phyloP scores from a whole-genome alignment of 2,797 vertebrate genomes.

The Parauchenoglanis ngamensis region DNA sequence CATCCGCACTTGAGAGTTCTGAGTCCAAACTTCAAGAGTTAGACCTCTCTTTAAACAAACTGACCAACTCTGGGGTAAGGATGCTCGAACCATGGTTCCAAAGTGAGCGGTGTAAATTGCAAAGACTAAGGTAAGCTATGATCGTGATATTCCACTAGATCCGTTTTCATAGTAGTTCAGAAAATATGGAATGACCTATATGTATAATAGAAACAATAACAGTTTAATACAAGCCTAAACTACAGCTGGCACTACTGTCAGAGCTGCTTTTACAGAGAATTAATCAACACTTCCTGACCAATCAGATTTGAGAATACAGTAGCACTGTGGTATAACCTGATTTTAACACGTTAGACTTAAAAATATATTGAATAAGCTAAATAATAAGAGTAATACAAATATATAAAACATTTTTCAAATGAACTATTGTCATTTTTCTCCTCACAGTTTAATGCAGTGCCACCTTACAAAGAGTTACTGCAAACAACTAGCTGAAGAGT shows the following conservation, averaged over 20 bases:
- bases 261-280: too few relatives aligned
- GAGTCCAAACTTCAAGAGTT: conserved; percentile 12
- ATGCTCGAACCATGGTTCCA: neutral
- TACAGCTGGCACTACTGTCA: too few relatives aligned
- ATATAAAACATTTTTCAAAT: neutral
- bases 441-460: conserved; percentile 31
- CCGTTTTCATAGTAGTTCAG: neutral
- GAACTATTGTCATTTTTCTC: neutral
- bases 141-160: neutral
- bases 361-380: neutral
- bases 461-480: conserved; percentile 24
- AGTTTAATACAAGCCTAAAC: too few relatives aligned
- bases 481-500: neutral
- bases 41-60: conserved; percentile 22
- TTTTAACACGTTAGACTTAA: neutral
- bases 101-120: conserved; percentile 4
- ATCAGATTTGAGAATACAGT: neutral
- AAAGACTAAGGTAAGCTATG: conserved; percentile 11
- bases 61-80: neutral
- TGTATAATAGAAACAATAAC: too few relatives aligned
- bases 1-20: neutral
- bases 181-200: too few relatives aligned
- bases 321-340: neutral
- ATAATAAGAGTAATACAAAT: neutral
- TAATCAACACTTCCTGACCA: neutral